These are phyloP conservation scores for Chondrosia reniformis DNA, from an alignment of 37 sponge, comb jelly and placozoan species.

Conservation along the genomic window DNA sequence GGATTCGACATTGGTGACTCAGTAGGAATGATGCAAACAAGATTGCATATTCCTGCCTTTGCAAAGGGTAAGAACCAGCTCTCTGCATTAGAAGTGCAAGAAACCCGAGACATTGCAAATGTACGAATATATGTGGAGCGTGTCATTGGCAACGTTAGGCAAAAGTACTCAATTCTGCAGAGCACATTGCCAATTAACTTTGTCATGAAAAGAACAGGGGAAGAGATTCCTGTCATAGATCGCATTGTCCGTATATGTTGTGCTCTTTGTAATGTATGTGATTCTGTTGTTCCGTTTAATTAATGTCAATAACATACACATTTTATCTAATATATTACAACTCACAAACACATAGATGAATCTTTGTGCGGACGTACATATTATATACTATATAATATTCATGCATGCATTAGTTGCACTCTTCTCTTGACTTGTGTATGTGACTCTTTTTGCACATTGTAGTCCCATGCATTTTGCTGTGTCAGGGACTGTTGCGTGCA, in stretches of 20 bases:
- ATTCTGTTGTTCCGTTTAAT: background rate
- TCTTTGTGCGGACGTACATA: too few relatives aligned
- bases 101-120: slow-evolving; percentile 64
- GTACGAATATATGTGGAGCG: slow-evolving; percentile 74
- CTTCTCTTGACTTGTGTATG: too few relatives aligned
- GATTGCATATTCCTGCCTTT: slow-evolving; percentile 54
- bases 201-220: background rate
- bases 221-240: background rate
- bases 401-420: too few relatives aligned
- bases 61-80: slow-evolving; percentile 65
- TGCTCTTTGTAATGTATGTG: background rate
- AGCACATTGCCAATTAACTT: slow-evolving; percentile 30
- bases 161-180: slow-evolving; percentile 50
- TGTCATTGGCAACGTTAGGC: slow-evolving; percentile 52
- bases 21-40: slow-evolving; percentile 49
- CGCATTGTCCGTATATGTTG: background rate
- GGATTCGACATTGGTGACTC: slow-evolving; percentile 70
- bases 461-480: too few relatives aligned
- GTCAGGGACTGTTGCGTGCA: too few relatives aligned
- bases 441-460: too few relatives aligned
- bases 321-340: too few relatives aligned
- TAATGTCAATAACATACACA: too few relatives aligned
- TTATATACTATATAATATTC: too few relatives aligned
- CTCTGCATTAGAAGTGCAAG: slow-evolving; percentile 40
- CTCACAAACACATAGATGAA: too few relatives aligned